Percentiles rank a stretch among this genome's conserved stretches.
Conservation (phyloP, 2,888 invertebrate genomes). For the Luffia ferchaultella region DNA sequence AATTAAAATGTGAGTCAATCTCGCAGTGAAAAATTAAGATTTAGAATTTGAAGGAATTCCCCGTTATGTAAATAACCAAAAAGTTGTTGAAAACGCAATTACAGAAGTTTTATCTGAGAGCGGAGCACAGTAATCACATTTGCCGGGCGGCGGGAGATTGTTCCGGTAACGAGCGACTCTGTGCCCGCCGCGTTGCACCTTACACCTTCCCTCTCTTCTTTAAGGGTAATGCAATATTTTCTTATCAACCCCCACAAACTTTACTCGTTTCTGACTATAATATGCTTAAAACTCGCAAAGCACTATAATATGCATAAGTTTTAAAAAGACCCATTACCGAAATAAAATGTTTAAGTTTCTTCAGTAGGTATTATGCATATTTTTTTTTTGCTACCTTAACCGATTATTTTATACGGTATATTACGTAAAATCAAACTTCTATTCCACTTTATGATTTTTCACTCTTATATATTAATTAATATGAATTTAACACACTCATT, state of each 20-base stretch:
- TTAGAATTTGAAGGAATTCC: constrained; percentile 20
- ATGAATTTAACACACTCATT: too few species aligned
- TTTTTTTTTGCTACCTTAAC: too few species aligned
- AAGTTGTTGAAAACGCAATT: constrained; percentile 53
- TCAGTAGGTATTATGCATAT: too few species aligned
- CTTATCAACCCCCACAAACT: neutral
- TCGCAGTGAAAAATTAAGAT: constrained; percentile 34
- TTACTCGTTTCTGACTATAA: neutral
- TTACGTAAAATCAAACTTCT: too few species aligned
- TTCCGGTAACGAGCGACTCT: neutral
- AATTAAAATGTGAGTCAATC: neutral
- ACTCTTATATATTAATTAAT: too few species aligned
- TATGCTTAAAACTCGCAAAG: too few species aligned
- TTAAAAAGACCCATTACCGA: too few species aligned
- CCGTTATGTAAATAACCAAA: constrained; percentile 27
- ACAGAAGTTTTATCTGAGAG: constrained; percentile 52
- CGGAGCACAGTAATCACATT: constrained; percentile 53
- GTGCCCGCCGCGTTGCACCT: neutral
- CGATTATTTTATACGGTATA: too few species aligned
- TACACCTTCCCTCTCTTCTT: neutral
- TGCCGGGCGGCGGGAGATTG: constrained; percentile 21
- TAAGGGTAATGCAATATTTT: neutral
- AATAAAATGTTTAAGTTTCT: too few species aligned
- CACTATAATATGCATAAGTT: too few species aligned
- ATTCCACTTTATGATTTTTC: too few species aligned